Evolutionary conservation across 2,888 invertebrate species (phyloP), one percentile per base, ranked within the genome.

Genomic region (Thera britannica): DNA sequence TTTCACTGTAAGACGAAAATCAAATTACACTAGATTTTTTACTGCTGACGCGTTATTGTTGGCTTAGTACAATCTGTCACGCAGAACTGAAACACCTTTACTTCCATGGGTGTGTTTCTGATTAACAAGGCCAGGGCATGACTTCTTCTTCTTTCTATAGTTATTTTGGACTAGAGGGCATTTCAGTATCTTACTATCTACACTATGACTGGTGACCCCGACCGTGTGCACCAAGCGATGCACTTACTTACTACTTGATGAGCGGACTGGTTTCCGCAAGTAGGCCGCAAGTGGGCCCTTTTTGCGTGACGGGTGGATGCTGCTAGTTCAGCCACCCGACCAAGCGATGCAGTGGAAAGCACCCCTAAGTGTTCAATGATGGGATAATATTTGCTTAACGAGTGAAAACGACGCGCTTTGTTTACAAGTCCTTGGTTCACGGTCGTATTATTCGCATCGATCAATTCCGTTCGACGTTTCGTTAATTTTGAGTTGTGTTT

Each of bases 371-470:
- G 44, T 54, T 57, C 63, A 67, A 34, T 8, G 60, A 57, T 61
- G 72, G 51, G 49, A 75, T 72, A 75, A 79, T 80, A 77, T 82
- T 82, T 78, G 76, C 70, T 59, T 75, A 72, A 60, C 56, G 67
- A 62, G 34, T 70, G 64, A 66, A 67, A 72, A 62, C 59, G 66
- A 46, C 54, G 44, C 57, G 3, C 54, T 60, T 54, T 70, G 63
- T 70, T 70, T 70, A 70, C 60, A 2, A 60, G 54, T 57, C 66
- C 70, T 70, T 70, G 70, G 63, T 66, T 66, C 70, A 70, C 57
- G 70, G 70, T 38, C 63, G 60, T 58, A 44, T 63, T 61, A 55
- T 66, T 66, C 62, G 66, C 63, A 63, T 70, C 60, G n/a, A 66
- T 69, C 66, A 63, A 66, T 70, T 61, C 35, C n/a, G 55, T 66